Base-by-base conservation (phyloP, 2,113 vertebrate species). In the Microcebus jonahi region DNA sequence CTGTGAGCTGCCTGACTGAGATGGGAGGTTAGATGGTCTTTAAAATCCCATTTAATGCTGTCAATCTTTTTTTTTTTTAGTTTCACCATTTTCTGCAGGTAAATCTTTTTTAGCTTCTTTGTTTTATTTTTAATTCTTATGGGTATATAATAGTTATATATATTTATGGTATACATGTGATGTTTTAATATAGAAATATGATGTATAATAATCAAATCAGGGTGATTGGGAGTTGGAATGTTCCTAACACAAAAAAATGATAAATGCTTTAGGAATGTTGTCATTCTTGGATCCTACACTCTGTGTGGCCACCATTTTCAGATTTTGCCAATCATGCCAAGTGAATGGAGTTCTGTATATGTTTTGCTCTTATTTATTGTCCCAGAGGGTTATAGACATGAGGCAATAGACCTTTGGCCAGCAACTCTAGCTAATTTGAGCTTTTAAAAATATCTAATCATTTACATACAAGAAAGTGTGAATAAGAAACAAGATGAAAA, bases 11-110 rank as follows among this genome's bases (percentile, higher is more conserved):
- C 7, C 23, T 92, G 68, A 88, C 59, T 48, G 25, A 31, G 14
- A 92, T 20, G 29, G 75, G 6, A 88, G 31, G 65, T 80, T 80
- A 76, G 39, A 79, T 45, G 5, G 36, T 75, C 50, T 92, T 94
- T 84, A 75, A 97, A 97, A 80, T 57, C 68, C 75, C 48, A 88
- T 77, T 82, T 68, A 87, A 7, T 83, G 8, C n/a, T 82, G 48
- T 53, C 73, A 91, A 84, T 86, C 48, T 84, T 77, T 94, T 57
- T 57, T 57, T 57, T 63, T 61, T 61, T 63, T 63, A 29, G 61
- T 63, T 63, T 29, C 25, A 27, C 61, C 61, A 57, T 57, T 57
- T 57, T 21, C 55, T 57, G 55, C 55, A 57, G 20, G 20, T 57
- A 57, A 57, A 57, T 21, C 20, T 57, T 57, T 57, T 57, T 21